Evolutionary conservation across 2,113 vertebrate genomes (phyloP), one percentile per base, ranked within the genome.

Genomic region (Phalacrocorax brasilianus): DNA sequence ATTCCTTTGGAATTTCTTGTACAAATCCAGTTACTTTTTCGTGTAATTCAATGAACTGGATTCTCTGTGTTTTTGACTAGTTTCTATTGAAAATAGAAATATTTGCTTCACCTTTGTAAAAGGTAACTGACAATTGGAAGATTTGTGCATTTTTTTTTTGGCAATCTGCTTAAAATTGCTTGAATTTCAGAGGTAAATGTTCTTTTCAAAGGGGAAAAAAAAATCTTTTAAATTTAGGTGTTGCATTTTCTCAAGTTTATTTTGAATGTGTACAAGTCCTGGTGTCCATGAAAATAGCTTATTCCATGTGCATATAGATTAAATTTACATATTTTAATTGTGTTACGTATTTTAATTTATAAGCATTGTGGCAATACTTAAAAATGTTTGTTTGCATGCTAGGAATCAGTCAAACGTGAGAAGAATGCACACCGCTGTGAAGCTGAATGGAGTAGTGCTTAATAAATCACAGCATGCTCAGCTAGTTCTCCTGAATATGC

Each of bases 351-450:
- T 49, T 49, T 10, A 49, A 49, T 49, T 59, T 5, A 45, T 45
- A 47, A 58, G 12, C 40, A 14, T 55, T 74, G 50, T 83, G 65
- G 9, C 32, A 59, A 22, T 67, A 27, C 67, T 89, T 88, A 45
- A 42, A 68, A 42, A 68, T 76, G 8, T 93, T 91, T 96, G 7
- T 90, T 95, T 95, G 33, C 5, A 0, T 88, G 87, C 45, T 72
- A 99, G 99, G 97, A 99, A 99, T 97, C 99, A 99, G 96, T 99
- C 99, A 8, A 99, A 99, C 3, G 99, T 99, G 10, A 98, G 99
- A 76, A 98, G 99, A 95, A 99, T 99, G 99, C 99, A 99, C 97
- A 99, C 99, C 0, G 99, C 99, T 2, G 98, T 99, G 81, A 99
- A 99, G 97, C 98, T 99, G 73, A 99, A 99, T 0, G 99, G 99